phyloP scores from a whole-genome alignment of 2,888 invertebrate genomes.

The Cinara cedri region DNA sequence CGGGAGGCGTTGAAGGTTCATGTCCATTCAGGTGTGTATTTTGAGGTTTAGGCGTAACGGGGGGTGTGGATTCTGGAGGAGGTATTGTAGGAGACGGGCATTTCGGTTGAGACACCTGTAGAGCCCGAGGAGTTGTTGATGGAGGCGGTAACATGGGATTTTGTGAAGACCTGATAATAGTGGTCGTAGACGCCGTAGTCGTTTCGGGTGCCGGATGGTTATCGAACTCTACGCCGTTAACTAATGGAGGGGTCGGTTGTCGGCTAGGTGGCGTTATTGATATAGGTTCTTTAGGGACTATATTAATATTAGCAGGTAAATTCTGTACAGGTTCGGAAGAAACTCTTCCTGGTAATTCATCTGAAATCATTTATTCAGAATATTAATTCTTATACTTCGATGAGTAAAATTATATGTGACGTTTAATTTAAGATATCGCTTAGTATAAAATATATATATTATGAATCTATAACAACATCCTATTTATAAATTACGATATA shows the following conservation, averaged over 20 bases:
- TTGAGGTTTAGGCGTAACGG: slow-evolving; percentile 33
- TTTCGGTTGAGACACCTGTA: slow-evolving; percentile 47
- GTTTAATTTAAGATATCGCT: neutral
- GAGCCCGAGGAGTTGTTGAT: slow-evolving; percentile 36
- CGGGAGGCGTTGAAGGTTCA: slow-evolving; percentile 38
- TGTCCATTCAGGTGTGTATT: slow-evolving; percentile 44
- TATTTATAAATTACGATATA: too few species aligned
- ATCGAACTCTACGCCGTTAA: slow-evolving; percentile 36
- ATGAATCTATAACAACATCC: too few species aligned
- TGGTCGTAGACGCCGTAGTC: slow-evolving; percentile 24
- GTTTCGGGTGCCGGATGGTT: slow-evolving; percentile 32
- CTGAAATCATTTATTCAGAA: slow-evolving; percentile 14
- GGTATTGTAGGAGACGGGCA: slow-evolving; percentile 49
- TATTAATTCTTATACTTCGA: neutral
- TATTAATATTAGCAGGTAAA: neutral
- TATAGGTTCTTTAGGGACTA: slow-evolving; percentile 39
- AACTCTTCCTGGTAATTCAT: slow-evolving; percentile 50
- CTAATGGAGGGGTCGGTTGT: slow-evolving; percentile 43
- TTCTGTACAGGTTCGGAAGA: slow-evolving; percentile 31
- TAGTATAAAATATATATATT: neutral
- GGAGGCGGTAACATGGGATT: slow-evolving; percentile 53
- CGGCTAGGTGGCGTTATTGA: slow-evolving; percentile 23
- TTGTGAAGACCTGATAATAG: slow-evolving; percentile 48
- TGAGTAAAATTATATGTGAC: neutral
- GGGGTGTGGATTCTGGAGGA: slow-evolving; percentile 40